These are phyloP conservation scores for Brachionus rubens DNA, from an alignment of 1,140 invertebrate genomes.

Conservation along the genomic window DNA sequence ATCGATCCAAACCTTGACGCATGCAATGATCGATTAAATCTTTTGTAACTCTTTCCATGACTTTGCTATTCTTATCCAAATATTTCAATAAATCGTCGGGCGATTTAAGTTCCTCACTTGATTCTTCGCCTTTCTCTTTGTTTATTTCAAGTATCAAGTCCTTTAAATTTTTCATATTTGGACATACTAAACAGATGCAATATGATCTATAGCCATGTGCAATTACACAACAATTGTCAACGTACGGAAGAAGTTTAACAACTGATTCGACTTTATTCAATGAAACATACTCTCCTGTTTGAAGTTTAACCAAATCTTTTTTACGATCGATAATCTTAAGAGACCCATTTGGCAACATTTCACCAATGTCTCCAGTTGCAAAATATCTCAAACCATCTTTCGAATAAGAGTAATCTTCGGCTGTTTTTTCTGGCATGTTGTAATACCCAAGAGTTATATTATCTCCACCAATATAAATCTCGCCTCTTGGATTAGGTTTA, in stretches of 20 bases:
- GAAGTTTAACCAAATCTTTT: conserved; percentile 95
- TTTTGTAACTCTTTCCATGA: neutral
- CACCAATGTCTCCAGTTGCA: conserved; percentile 90
- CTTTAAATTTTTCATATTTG: conserved; percentile 12
- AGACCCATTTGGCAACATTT: conserved; percentile 83
- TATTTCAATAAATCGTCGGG: conserved; percentile 2
- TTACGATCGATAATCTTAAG: conserved; percentile 78
- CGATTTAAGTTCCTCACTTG: neutral
- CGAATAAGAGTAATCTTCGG: conserved; percentile 20
- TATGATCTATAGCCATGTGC: neutral
- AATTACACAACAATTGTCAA: conserved; percentile 43
- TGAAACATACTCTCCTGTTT: conserved; percentile 93
- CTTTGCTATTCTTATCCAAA: neutral
- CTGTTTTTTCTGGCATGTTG: conserved; percentile 73
- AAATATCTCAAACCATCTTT: conserved; percentile 79
- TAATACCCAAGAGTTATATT: conserved; percentile 90
- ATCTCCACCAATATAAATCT: conserved; percentile 84
- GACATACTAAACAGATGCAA: conserved; percentile 19
- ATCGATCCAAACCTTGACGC: conserved; percentile 66
- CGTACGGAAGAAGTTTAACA: neutral
- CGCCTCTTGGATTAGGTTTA: conserved; percentile 82
- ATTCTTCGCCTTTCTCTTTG: neutral
- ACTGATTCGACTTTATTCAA: conserved; percentile 76
- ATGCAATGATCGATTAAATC: conserved; percentile 9
- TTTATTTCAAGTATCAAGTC: neutral